Evolutionary conservation across 2,797 vertebrate genomes (phyloP).

Genomic region (Orestias chungarensis): DNA sequence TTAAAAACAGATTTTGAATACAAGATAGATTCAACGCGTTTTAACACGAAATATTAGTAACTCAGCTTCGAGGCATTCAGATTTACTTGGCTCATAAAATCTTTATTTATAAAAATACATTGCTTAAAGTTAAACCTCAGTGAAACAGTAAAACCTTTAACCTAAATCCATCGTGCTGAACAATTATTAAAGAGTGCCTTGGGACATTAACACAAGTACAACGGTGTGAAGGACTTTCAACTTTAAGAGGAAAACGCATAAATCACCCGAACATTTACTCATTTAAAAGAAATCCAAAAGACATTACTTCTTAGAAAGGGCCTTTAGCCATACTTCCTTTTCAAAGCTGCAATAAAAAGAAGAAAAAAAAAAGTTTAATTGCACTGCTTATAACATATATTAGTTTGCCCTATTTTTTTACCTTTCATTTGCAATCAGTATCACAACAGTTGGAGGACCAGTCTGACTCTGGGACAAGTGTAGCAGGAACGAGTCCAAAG

Average conservation of each 20-base stretch:
- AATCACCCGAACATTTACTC: background rate
- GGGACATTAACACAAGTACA: background rate
- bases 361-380: background rate
- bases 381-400: too few relatives aligned
- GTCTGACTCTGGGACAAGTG: slow-evolving; percentile 69
- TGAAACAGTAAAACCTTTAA: background rate
- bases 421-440: slow-evolving; percentile 72
- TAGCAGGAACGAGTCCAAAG: slow-evolving; percentile 75
- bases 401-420: slow-evolving; percentile 22
- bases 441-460: slow-evolving; percentile 54
- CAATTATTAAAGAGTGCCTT: background rate
- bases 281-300: background rate
- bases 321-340: slow-evolving; percentile 67
- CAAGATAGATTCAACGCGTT: background rate
- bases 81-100: background rate
- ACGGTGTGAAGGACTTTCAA: background rate
- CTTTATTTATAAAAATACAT: slow-evolving; percentile 1
- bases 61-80: background rate
- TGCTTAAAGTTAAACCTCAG: background rate
- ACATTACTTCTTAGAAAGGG: slow-evolving; percentile 37
- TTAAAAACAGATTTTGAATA: too few relatives aligned
- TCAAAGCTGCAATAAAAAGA: slow-evolving; percentile 54
- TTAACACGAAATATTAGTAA: background rate
- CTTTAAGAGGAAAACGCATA: too few relatives aligned
- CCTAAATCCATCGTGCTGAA: background rate